phyloP scores from a whole-genome alignment of 1,140 invertebrate species.

The Drosophila tani region DNA sequence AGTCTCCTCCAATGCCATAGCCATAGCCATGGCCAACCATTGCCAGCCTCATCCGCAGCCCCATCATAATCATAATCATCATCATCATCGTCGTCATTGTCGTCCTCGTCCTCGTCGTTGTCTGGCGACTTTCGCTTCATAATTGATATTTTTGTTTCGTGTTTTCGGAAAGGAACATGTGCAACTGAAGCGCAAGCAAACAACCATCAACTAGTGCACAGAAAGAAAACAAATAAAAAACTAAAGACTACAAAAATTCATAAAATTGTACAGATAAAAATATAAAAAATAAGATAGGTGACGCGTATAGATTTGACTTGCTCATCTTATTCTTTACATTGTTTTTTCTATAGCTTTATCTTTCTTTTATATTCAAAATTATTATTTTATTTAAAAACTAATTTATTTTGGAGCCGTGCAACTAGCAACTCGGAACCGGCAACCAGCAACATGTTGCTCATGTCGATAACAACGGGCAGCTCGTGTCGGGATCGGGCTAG shows the following conservation, averaged over 20 bases:
- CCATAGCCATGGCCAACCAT: constrained; percentile 11
- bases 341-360: too few relatives aligned
- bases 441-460: constrained; percentile 59
- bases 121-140: constrained; percentile 75
- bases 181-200: constrained; percentile 49
- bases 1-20: constrained; percentile 11
- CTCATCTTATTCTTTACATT: too few relatives aligned
- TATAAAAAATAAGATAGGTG: too few relatives aligned
- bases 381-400: too few relatives aligned
- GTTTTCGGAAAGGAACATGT: constrained; percentile 48
- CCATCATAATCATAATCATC: constrained; percentile 2
- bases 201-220: constrained; percentile 32
- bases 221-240: background rate
- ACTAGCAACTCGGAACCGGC: constrained; percentile 45
- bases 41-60: constrained; percentile 36
- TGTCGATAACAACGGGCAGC: constrained; percentile 70
- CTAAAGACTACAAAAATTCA: background rate
- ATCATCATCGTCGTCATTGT: constrained; percentile 27
- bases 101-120: constrained; percentile 29
- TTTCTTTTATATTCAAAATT: too few relatives aligned
- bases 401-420: constrained; percentile 11
- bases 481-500: constrained; percentile 39
- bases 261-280: background rate
- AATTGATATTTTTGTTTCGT: constrained; percentile 82
- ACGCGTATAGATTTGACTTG: too few relatives aligned